Base-by-base conservation (phyloP, 2,797 vertebrate species). In the Epinephelus coioides region DNA sequence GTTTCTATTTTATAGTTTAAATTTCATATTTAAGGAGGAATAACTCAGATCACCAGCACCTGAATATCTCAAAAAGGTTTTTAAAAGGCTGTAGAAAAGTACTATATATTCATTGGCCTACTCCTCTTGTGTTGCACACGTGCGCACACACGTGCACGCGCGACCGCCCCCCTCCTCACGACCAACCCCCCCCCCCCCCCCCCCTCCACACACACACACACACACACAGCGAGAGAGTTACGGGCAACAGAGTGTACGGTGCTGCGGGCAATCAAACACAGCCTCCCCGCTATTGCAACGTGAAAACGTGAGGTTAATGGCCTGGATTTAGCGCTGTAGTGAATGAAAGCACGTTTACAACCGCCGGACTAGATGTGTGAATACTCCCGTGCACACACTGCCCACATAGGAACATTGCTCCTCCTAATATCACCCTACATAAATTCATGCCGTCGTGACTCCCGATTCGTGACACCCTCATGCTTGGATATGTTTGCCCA, bases 381-480 rank as follows among this genome's bases (percentile, higher is more conserved):
- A 81, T 23, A 77, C 88, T 84, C 87, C 83, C 57, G 64, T 79
- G 69, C 84, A 69, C 86, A 68, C 86, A 68, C 76, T 64, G 80
- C 72, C 73, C 69, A 69, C 47, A 82, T 18, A 77, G 46, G 79
- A 80, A 64, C 78, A 56, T 23, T 40, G 84, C 78, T 89, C 76
- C 84, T 81, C 77, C 82, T 84, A 59, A 82, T 61, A 81, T 69
- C 84, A 73, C 66, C 75, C 84, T 25, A 78, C 87, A 83, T 74
- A 55, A 49, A 86, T 82, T 74, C 82, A 76, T 17, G 83, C 81
- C 60, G 88, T 94, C 92, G 90, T 93, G 93, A 93, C 91, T 92
- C 83, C 51, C 68, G 82, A 86, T 88, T 92, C 87, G 89, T 89
- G 90, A 88, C 89, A 83, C 61, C 60, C 59, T 81, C 68, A 38